phyloP scores from a whole-genome alignment of 2,888 invertebrate species.

The Meandrusa payeni region DNA sequence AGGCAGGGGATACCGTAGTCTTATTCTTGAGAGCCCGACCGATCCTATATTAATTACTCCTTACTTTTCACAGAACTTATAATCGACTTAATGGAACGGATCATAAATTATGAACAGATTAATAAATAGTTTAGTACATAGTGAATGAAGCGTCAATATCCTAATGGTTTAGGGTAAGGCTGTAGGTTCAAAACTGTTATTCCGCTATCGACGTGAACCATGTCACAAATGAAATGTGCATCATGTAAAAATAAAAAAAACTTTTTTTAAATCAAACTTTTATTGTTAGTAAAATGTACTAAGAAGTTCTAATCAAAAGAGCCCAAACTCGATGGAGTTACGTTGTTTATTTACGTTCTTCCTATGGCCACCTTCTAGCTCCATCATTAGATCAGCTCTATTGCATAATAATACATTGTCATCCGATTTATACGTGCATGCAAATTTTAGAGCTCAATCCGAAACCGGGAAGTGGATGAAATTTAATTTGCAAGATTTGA shows the following conservation, averaged over 20 bases:
- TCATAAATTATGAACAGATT: too few relatives aligned
- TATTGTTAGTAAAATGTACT: too few relatives aligned
- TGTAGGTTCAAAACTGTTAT: too few relatives aligned
- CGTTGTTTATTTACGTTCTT: not conserved
- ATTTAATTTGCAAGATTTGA: constrained; percentile 3
- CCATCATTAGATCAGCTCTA: not conserved
- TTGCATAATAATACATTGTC: not conserved
- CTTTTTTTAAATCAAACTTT: too few relatives aligned
- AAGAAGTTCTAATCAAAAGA: not conserved
- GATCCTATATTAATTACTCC: not conserved
- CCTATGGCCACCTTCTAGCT: constrained; percentile 2
- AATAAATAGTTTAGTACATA: too few relatives aligned
- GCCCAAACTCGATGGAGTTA: not conserved
- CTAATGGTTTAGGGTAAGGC: too few relatives aligned
- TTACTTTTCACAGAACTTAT: not conserved
- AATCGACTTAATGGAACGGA: not conserved
- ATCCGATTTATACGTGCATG: not conserved
- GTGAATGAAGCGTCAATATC: too few relatives aligned
- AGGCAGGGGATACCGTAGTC: too few relatives aligned
- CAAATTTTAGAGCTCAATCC: constrained; percentile 4
- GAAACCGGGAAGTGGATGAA: not conserved
- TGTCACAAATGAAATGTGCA: too few relatives aligned
- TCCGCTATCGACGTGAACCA: too few relatives aligned
- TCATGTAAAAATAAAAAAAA: too few relatives aligned
- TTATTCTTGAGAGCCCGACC: too few relatives aligned